Percentiles rank a stretch among this genome's conserved stretches.
Conservation (phyloP, 2,888 invertebrate genomes). For the Hypolimnas misippus region DNA sequence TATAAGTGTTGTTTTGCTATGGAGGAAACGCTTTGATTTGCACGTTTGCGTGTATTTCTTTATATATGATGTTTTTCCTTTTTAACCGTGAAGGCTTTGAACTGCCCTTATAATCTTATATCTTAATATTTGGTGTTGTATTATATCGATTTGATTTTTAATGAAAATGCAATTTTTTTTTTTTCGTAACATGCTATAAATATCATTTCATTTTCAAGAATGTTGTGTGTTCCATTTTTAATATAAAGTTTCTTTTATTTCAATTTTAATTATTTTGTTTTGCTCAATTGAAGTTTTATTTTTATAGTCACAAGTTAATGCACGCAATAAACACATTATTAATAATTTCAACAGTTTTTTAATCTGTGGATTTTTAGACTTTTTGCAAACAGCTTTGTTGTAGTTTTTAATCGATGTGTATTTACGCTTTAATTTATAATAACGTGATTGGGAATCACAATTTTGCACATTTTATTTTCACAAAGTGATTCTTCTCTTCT, state of each 20-base stretch:
- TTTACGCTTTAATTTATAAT: background rate
- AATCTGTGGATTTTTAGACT: background rate
- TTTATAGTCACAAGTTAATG: background rate
- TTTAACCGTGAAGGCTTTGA: background rate
- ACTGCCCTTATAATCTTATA: background rate
- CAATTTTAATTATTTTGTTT: background rate
- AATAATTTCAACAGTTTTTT: background rate
- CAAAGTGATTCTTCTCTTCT: background rate
- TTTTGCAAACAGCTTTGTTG: background rate
- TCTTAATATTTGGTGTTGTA: background rate
- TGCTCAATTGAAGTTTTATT: background rate
- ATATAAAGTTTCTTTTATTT: background rate
- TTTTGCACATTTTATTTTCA: background rate
- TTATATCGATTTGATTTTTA: background rate
- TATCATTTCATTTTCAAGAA: background rate
- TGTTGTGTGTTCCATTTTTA: background rate
- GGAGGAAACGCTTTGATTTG: constrained; percentile 28
- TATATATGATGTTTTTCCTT: background rate
- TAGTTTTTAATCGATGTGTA: background rate
- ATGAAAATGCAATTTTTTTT: background rate
- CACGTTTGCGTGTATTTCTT: constrained; percentile 12
- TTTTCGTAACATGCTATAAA: background rate
- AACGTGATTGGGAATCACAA: background rate
- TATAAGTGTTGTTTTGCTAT: constrained; percentile 49
- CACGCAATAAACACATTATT: background rate